Conservation (phyloP, 2,888 invertebrate species). For the Scelioninae gen. 1 region DNA sequence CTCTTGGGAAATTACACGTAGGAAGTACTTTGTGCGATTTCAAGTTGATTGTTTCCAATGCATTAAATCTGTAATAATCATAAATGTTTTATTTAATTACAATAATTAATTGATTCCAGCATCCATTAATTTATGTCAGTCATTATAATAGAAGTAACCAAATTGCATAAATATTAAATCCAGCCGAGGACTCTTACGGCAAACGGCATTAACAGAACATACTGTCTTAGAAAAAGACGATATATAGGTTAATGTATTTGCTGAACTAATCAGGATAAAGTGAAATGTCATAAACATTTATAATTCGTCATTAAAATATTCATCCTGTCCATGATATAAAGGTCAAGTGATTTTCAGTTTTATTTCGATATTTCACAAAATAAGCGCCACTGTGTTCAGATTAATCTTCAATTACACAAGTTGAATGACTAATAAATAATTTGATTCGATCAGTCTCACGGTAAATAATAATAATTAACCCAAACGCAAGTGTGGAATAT, state of each 20-base stretch:
- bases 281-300: no score
- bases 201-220: no score
- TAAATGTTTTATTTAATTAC: constrained; percentile 34
- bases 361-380: neutral
- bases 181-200: no score
- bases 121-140: neutral
- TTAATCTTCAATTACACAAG: neutral
- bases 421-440: constrained; percentile 1
- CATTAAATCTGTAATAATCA: constrained; percentile 36
- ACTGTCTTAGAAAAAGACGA: no score
- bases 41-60: constrained; percentile 40
- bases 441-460: neutral
- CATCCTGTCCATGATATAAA: no score
- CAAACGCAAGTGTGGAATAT: no score
- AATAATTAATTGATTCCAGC: constrained; percentile 25
- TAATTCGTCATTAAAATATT: no score
- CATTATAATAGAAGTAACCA: no score
- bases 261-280: no score
- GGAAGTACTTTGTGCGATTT: constrained; percentile 46
- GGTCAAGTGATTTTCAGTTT: neutral
- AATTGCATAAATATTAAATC: neutral
- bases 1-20: constrained; percentile 46
- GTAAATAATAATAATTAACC: no score
- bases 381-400: neutral
- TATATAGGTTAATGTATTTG: no score